Conservation (phyloP, 2,113 vertebrate genomes). For the Sphyrna mokarran region DNA sequence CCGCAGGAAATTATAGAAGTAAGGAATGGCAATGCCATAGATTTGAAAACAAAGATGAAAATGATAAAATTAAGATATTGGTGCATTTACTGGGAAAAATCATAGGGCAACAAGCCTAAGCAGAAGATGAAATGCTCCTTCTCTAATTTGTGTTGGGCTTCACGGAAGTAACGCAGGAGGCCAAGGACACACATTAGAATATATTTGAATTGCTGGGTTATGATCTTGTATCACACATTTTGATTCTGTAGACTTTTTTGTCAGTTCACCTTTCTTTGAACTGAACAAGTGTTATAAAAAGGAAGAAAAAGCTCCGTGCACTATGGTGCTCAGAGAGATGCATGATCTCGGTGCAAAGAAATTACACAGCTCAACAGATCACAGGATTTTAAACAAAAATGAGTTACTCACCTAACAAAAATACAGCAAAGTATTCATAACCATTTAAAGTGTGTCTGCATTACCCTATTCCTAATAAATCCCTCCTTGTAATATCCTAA, state of each 20-base stretch:
- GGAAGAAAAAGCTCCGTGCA: neutral
- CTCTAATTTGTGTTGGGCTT: too few relatives aligned
- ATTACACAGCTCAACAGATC: neutral
- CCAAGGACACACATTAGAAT: too few relatives aligned
- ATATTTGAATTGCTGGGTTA: neutral
- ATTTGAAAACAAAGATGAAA: too few relatives aligned
- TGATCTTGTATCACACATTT: neutral
- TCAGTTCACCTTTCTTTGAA: neutral
- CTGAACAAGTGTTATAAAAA: neutral
- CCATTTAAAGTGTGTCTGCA: neutral
- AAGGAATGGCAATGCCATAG: too few relatives aligned
- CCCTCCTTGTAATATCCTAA: too few relatives aligned
- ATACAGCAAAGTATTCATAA: neutral
- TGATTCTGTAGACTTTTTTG: neutral
- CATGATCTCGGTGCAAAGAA: neutral
- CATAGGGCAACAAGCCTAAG: too few relatives aligned
- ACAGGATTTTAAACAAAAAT: neutral
- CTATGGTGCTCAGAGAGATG: neutral
- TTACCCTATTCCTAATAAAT: neutral
- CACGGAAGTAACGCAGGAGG: too few relatives aligned
- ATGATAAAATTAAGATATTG: too few relatives aligned
- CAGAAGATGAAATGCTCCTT: too few relatives aligned
- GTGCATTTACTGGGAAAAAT: too few relatives aligned
- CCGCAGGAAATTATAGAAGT: too few relatives aligned
- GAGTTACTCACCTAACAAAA: neutral